These are phyloP conservation scores for Sminthurides aquaticus DNA, from an alignment of 2,888 invertebrate genomes.

Conservation along the genomic window DNA sequence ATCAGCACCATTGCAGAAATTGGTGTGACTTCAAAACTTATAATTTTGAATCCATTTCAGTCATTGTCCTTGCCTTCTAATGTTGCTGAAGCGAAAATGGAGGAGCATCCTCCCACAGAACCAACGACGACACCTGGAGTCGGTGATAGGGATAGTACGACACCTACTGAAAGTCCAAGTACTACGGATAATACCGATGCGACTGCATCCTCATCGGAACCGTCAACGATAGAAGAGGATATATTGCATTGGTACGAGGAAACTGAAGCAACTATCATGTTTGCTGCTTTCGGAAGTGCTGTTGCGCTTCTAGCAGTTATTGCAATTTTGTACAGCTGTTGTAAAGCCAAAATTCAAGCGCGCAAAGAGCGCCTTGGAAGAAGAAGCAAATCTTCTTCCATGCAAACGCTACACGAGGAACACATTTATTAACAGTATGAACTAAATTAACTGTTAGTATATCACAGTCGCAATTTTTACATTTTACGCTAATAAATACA, in stretches of 20 bases:
- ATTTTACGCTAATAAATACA: too few relatives aligned
- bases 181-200: background rate
- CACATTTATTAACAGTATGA: background rate
- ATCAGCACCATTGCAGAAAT: too few relatives aligned
- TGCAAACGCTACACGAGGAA: background rate
- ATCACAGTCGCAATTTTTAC: too few relatives aligned
- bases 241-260: background rate
- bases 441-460: too few relatives aligned
- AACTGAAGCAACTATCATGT: background rate
- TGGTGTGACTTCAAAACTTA: too few relatives aligned
- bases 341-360: background rate
- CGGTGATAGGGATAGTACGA: background rate
- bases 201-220: background rate
- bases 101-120: background rate
- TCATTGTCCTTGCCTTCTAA: background rate
- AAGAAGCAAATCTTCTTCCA: background rate
- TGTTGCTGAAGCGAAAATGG: background rate
- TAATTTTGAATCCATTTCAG: too few relatives aligned
- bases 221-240: background rate
- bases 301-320: background rate
- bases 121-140: background rate
- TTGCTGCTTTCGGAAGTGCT: background rate
- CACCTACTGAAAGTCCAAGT: background rate
- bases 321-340: background rate
- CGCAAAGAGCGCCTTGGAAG: background rate